Evolutionary conservation across 2,888 invertebrate genomes (phyloP), one percentile per base, ranked within the genome.

Genomic region (Galeopsomyia nigrocyanea): DNA sequence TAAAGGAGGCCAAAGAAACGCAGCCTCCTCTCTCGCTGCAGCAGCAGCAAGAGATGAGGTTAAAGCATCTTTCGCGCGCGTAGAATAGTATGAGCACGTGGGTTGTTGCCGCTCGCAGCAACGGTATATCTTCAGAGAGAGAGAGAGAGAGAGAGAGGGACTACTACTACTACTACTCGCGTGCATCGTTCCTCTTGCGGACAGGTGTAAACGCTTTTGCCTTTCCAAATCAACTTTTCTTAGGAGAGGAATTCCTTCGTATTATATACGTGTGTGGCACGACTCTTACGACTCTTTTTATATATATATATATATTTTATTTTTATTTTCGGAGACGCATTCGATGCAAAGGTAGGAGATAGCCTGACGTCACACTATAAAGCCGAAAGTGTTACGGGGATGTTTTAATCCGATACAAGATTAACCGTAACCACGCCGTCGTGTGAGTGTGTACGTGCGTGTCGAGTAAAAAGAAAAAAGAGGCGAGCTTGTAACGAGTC

Each of bases 181-280:
- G 64, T 46, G 50, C 47, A 14, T 46, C n/a, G 17, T 13, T n/a
- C 51, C 16, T 6, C 17, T 5, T 26, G 47, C 49, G 47, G 73
- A 73, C 73, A 73, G 73, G 73, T 73, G 73, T 68, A 73, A 73
- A 57, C 68, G 58, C 56, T 68, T 63, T 46, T 56, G 61, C 47
- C 62, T 62, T 72, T 72, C 63, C 57, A 68, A 67, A 68, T 72
- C 67, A 2, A 7, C n/a, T 46, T 58, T 19, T 17, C 16, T 46
- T 39, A 16, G 19, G 1, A 21, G 5, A 39, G 7, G 13, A 7
- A 39, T 39, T 39, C 39, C 13, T 39, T 39, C 39, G 39, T 39
- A 39, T 31, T 5, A 7, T 60, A 5, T 21, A 6, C 22, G 19
- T 49, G 21, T 16, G 21, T 14, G n/a, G 56, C 17, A 22, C n/a